These are phyloP conservation scores for Ceramica pisi DNA, from an alignment of 2,888 invertebrate species.

Conservation along the genomic window DNA sequence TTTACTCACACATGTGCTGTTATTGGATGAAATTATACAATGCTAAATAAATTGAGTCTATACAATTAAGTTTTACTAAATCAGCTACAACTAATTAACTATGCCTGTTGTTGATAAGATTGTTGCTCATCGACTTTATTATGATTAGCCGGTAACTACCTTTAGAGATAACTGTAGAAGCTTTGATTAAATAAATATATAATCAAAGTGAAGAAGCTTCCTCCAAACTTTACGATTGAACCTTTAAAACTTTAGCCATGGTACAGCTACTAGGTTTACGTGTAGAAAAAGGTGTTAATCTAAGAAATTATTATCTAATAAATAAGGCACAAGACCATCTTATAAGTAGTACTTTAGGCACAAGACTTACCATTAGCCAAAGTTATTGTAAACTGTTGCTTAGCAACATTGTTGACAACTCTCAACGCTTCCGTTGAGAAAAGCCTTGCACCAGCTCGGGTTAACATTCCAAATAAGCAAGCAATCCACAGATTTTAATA, in stretches of 20 bases:
- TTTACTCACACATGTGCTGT: too few species aligned
- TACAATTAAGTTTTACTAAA: not conserved
- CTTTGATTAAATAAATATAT: too few species aligned
- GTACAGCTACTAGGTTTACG: not conserved
- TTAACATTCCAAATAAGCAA: constrained; percentile 81
- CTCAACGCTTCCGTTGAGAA: constrained; percentile 83
- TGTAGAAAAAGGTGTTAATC: not conserved
- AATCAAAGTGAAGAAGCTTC: too few species aligned
- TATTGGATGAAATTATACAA: too few species aligned
- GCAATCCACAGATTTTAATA: constrained; percentile 16
- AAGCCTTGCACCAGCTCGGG: constrained; percentile 77
- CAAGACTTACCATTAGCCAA: constrained; percentile 80
- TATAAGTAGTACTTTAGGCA: too few species aligned
- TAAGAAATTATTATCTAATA: not conserved
- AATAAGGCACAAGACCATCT: too few species aligned
- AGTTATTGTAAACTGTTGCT: constrained; percentile 85
- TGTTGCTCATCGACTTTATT: not conserved
- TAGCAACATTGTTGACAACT: constrained; percentile 87
- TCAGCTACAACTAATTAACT: not conserved
- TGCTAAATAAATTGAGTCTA: too few species aligned
- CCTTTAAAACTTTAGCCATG: not conserved
- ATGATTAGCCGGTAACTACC: not conserved
- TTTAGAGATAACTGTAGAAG: too few species aligned
- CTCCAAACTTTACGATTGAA: not conserved
- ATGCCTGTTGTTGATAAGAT: not conserved